Evolutionary conservation across 2,888 invertebrate genomes (phyloP).

Genomic region (Ferrisia virgata): DNA sequence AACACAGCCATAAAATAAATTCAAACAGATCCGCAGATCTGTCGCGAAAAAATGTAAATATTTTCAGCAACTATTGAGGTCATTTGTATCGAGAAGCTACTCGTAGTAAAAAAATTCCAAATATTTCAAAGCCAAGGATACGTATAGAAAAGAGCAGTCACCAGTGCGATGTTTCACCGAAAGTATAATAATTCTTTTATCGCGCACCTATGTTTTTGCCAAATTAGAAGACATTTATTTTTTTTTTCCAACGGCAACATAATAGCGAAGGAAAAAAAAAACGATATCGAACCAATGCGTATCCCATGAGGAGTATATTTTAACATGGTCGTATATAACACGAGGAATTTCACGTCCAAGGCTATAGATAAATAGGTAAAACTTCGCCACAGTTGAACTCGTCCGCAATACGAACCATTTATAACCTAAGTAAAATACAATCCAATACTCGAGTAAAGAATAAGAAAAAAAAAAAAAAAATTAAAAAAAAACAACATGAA

Average conservation of each 20-base stretch:
- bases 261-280: not conserved
- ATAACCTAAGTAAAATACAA: not conserved
- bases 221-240: not conserved
- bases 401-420: not conserved
- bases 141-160: not conserved
- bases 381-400: not conserved
- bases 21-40: not conserved
- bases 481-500: too few species aligned
- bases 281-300: not conserved
- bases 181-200: not conserved
- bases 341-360: not conserved
- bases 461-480: not conserved
- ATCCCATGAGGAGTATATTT: not conserved
- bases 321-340: not conserved
- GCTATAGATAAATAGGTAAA: not conserved
- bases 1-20: too few species aligned
- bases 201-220: not conserved
- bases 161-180: not conserved
- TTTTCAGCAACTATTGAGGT: not conserved
- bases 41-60: not conserved
- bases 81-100: not conserved
- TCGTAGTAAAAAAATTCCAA: not conserved
- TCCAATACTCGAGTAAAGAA: not conserved
- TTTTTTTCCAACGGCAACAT: not conserved
- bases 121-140: slow-evolving; percentile 7